These are phyloP conservation scores for Pyrrhosoma nymphula DNA, from an alignment of 2,888 invertebrate genomes.

Conservation along the genomic window DNA sequence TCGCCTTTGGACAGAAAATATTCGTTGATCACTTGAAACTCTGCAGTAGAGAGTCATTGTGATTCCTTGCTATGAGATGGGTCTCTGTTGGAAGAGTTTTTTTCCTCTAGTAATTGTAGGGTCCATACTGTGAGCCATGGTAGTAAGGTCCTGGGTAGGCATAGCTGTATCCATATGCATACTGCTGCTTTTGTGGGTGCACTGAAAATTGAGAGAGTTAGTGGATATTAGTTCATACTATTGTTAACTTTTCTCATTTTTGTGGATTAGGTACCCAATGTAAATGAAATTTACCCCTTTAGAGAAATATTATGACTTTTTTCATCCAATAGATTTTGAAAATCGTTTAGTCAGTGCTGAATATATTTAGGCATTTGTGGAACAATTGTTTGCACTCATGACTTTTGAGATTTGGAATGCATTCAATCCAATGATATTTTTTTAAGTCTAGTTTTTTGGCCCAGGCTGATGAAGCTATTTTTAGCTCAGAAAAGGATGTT, in stretches of 20 bases:
- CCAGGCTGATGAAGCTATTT: no score
- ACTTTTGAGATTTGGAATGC: no score
- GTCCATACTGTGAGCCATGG: constrained; percentile 94
- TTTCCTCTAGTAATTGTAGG: constrained; percentile 90
- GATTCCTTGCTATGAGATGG: not conserved
- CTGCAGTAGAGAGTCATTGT: not conserved
- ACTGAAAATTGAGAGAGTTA: constrained; percentile 82
- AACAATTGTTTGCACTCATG: no score
- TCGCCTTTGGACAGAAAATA: not conserved
- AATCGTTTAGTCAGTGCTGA: no score
- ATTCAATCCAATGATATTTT: no score
- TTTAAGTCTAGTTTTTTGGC: no score
- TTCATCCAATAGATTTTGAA: no score
- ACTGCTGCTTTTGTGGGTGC: constrained; percentile 96
- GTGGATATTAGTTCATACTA: constrained; percentile 68
- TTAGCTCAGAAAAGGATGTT: no score
- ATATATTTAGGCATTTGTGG: no score
- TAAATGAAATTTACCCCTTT: no score
- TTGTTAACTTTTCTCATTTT: not conserved
- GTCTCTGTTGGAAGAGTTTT: constrained; percentile 9
- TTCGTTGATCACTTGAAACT: not conserved
- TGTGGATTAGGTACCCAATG: no score
- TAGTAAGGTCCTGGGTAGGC: constrained; percentile 94
- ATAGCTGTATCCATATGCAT: constrained; percentile 91
- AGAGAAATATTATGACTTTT: no score